phyloP scores from a whole-genome alignment of 2,888 invertebrate genomes.

The Hypselothyrea guttata region DNA sequence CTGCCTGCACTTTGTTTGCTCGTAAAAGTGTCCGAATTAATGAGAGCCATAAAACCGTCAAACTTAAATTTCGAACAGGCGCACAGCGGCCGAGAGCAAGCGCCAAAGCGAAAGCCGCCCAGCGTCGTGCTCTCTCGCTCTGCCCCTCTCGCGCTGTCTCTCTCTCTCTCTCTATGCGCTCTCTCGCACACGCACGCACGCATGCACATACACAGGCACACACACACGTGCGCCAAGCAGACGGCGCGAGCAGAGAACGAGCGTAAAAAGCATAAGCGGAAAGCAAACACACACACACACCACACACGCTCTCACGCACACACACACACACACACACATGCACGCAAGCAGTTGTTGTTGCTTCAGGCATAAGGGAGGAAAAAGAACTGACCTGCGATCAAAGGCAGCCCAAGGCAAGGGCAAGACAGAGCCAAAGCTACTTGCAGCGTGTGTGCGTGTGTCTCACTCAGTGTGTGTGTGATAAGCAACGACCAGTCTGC shows the following conservation, averaged over 20 bases:
- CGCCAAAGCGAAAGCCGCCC: conserved; percentile 7
- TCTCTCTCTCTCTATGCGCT: no score
- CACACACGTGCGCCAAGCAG: conserved; percentile 5
- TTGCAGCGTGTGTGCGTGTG: background rate
- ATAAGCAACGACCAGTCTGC: no score
- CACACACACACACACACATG: conserved; percentile 14
- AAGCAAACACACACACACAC: conserved; percentile 28
- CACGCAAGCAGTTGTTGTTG: conserved; percentile 4
- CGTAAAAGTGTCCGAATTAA: conserved; percentile 79
- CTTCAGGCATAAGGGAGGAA: conserved; percentile 52
- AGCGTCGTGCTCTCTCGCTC: no score
- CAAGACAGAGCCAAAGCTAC: conserved; percentile 5
- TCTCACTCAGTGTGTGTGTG: no score
- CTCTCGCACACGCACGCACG: conserved; percentile 24
- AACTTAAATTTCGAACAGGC: conserved; percentile 81
- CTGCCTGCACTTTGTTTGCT: conserved; percentile 65
- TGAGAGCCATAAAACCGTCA: conserved; percentile 82
- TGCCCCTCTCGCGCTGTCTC: no score
- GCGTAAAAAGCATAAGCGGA: conserved; percentile 12
- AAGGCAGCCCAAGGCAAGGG: conserved; percentile 24
- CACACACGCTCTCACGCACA: conserved; percentile 1
- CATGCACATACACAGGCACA: conserved; percentile 12
- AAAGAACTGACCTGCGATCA: conserved; percentile 71
- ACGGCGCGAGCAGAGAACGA: conserved; percentile 37
- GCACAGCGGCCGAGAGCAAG: conserved; percentile 58